Base-by-base conservation (phyloP, 1,140 invertebrate genomes). In the Dufourea novaeangliae region DNA sequence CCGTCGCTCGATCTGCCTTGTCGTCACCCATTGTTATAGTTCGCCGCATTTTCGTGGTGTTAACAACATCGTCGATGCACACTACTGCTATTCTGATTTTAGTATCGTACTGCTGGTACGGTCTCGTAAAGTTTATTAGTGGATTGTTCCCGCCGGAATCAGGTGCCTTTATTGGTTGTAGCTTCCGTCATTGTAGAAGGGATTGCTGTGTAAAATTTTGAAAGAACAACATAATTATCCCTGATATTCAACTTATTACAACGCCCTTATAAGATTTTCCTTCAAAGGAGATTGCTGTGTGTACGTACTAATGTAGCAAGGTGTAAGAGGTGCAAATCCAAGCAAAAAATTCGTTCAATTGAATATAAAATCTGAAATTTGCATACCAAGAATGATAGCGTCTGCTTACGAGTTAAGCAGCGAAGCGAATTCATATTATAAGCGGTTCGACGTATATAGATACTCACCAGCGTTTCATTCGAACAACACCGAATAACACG, bases 1-100 rank as follows among this genome's bases (percentile, higher is more conserved):
- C 41, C 41, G 41, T n/a, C 17, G 41, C 29, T 52, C 64, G 64
- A 52, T 67, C 46, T 14, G 17, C n/a, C 39, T 71, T 32, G 39
- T 61, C 46, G 54, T 5, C 37, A 25, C 10, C 54, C 29, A 25
- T 61, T 61, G 68, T 71, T 67, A 70, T 37, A 11, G 54, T 59
- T 57, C 67, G 0, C 37, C 52, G 67, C 52, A 29, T 57, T 57
- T 59, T 46, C 68, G 20, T 22, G 25, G 39, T 25, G 22, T 70
- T 44, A 70, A 39, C 41, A 32, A 20, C 20, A 44, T 3, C 29
- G 46, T 12, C 22, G 22, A n/a, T 6, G 37, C 14, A 25, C 61
- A 12, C 11, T 20, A 22, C 27, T n/a, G 20, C 41, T n/a, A 34
- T 29, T 29, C 10, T 5, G 44, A 67, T 52, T 52, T 52, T 14